Evolutionary conservation across 2,797 vertebrate species (phyloP).

Genomic region (Pangasius larnaudii): DNA sequence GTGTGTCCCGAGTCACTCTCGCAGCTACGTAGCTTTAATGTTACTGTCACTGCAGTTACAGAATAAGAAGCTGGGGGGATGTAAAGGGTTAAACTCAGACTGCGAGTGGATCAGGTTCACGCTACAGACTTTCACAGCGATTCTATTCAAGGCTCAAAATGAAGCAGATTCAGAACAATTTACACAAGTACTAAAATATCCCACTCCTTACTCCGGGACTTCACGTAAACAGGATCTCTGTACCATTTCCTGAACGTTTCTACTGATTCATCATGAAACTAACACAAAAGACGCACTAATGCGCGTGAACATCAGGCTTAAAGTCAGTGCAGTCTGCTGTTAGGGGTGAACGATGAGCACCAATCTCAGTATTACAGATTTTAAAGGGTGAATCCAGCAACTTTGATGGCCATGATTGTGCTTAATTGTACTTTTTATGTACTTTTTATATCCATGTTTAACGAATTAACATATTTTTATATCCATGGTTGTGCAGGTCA

Average conservation of each 20-base stretch:
- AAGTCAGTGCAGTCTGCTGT: background rate
- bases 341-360: background rate
- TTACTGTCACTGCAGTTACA: background rate
- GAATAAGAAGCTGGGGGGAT: too few relatives aligned
- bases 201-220: background rate
- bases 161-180: background rate
- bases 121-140: slow-evolving; percentile 4
- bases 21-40: background rate
- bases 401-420: background rate
- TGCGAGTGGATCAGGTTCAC: background rate
- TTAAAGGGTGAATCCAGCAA: background rate
- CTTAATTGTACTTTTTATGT: background rate
- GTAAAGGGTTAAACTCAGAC: background rate
- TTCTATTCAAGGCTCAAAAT: background rate
- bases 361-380: background rate
- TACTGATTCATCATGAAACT: background rate
- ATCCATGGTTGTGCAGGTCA: background rate
- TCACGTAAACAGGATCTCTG: too few relatives aligned
- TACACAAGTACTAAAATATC: background rate
- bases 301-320: too few relatives aligned
- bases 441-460: background rate
- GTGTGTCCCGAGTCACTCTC: background rate
- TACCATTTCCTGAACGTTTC: background rate
- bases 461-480: background rate
- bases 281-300: background rate